A percentile compares a stretch with the other conserved stretches of the same genome.
phyloP scores from a whole-genome alignment of 1,140 invertebrate genomes.

The Plutomurus gul region DNA sequence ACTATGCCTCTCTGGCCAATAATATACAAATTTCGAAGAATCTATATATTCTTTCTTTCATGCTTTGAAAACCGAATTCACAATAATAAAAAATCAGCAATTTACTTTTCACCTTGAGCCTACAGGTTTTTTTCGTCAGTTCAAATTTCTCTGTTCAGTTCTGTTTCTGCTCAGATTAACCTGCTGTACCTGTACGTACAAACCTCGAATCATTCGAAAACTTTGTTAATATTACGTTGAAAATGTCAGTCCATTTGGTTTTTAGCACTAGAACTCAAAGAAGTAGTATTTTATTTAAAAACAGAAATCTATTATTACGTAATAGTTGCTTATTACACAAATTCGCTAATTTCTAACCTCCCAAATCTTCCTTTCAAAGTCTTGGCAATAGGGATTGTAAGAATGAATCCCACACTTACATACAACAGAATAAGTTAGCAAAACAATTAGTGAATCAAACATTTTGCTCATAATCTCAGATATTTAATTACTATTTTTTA shows the following conservation, averaged over 20 bases:
- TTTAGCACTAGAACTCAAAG: conserved; percentile 20
- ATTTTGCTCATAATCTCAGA: too few relatives aligned
- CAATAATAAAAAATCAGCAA: neutral
- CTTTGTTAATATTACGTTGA: conserved; percentile 8
- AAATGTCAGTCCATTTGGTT: conserved; percentile 27
- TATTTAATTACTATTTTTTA: too few relatives aligned
- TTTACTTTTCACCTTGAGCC: conserved; percentile 7
- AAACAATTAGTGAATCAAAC: too few relatives aligned
- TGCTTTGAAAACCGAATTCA: neutral
- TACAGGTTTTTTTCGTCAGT: conserved; percentile 22
- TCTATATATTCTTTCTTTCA: neutral
- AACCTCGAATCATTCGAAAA: neutral
- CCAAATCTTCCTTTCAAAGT: too few relatives aligned
- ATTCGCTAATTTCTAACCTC: too few relatives aligned
- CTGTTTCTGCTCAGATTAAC: conserved; percentile 1
- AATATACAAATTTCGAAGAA: neutral
- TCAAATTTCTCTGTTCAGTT: conserved; percentile 23
- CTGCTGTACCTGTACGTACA: neutral
- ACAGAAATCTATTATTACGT: conserved; percentile 2
- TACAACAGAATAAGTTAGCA: too few relatives aligned
- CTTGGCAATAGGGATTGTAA: too few relatives aligned
- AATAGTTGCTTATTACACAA: too few relatives aligned
- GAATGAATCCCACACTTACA: too few relatives aligned
- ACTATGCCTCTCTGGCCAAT: conserved; percentile 10
- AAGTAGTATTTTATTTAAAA: neutral